phyloP scores from a whole-genome alignment of 2,888 invertebrate species.

The Phaonia tiefii region DNA sequence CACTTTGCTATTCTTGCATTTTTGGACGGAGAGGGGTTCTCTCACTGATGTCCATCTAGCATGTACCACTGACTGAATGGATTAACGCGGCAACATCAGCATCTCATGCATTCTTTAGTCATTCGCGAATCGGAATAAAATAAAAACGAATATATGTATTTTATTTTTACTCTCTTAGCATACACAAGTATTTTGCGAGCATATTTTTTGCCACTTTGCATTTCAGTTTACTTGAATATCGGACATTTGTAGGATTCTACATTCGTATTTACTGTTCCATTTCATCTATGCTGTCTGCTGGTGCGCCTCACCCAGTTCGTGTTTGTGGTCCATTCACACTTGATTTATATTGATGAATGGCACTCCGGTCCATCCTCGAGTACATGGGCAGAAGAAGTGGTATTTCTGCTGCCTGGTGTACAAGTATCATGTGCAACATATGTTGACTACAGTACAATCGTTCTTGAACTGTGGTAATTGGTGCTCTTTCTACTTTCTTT shows the following conservation, averaged over 20 bases:
- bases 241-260: conserved; percentile 19
- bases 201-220: conserved; percentile 70
- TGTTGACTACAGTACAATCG: conserved; percentile 53
- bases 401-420: conserved; percentile 37
- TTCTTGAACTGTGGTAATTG: conserved; percentile 62
- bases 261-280: conserved; percentile 9
- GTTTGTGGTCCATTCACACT: conserved; percentile 72
- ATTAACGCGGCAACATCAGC: conserved; percentile 19
- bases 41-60: too few species aligned
- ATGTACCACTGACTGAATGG: too few species aligned
- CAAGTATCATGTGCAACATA: conserved; percentile 61
- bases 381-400: conserved; percentile 41
- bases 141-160: conserved; percentile 74
- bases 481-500: conserved; percentile 41
- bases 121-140: conserved; percentile 65
- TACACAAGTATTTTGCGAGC: conserved; percentile 36
- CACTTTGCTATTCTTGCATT: neutral
- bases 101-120: neutral
- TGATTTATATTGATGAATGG: conserved; percentile 79
- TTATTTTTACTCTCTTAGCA: conserved; percentile 68
- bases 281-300: conserved; percentile 13
- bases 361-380: conserved; percentile 58
- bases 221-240: conserved; percentile 32
- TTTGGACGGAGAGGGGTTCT: too few species aligned
- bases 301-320: conserved; percentile 66